These are phyloP conservation scores for Anthophora plumipes DNA, from an alignment of 2,888 invertebrate species.

Conservation along the genomic window DNA sequence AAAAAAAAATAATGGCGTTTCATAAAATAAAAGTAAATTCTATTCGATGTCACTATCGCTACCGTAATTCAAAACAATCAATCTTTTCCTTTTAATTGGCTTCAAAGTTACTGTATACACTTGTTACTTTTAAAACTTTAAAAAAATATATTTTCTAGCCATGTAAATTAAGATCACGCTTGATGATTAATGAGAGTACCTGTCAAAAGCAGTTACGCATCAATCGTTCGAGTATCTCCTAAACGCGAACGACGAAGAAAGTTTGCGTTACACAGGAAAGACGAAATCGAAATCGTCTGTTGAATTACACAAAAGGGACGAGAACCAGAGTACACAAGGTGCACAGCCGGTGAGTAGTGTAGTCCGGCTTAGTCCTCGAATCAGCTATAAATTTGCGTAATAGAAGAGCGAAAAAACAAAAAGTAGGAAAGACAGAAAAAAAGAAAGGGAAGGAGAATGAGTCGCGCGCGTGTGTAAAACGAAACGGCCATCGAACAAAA, in stretches of 20 bases:
- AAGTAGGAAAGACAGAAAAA: too few species aligned
- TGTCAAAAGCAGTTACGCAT: too few species aligned
- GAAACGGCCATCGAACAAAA: constrained; percentile 67
- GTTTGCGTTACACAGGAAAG: neutral
- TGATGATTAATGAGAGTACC: too few species aligned
- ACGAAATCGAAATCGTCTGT: neutral
- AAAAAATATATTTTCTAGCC: too few species aligned
- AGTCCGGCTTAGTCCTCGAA: neutral
- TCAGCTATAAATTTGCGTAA: constrained; percentile 50
- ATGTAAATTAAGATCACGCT: too few species aligned
- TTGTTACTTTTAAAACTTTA: too few species aligned
- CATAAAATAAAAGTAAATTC: too few species aligned
- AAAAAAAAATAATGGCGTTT: too few species aligned
- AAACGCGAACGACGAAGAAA: neutral
- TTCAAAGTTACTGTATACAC: too few species aligned
- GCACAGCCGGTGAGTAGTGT: neutral
- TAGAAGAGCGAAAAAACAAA: constrained; percentile 14
- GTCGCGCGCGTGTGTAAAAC: constrained; percentile 41
- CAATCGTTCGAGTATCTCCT: neutral
- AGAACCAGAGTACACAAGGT: neutral
- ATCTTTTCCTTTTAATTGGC: too few species aligned
- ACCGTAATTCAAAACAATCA: too few species aligned
- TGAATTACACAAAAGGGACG: constrained; percentile 4
- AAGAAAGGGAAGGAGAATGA: neutral
- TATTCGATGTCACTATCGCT: too few species aligned